These are phyloP conservation scores for Noctua pronuba DNA, from an alignment of 2,888 invertebrate species.

Conservation along the genomic window DNA sequence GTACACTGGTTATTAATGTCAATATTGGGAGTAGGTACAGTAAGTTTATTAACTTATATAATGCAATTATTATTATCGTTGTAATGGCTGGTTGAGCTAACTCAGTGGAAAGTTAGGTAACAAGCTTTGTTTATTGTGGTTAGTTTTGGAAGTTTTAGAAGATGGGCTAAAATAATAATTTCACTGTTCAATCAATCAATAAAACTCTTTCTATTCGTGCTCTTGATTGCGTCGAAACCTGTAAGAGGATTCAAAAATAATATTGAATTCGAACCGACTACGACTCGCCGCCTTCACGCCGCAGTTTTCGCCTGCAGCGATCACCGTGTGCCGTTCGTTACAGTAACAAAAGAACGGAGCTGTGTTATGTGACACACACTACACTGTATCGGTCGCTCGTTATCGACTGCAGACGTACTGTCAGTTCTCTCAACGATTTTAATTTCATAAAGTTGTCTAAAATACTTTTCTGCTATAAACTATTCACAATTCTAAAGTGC, in stretches of 20 bases:
- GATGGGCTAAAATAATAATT: background rate
- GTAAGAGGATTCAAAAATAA: background rate
- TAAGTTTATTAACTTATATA: background rate
- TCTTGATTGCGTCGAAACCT: background rate
- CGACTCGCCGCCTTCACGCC: background rate
- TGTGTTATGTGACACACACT: background rate
- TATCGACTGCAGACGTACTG: too few relatives aligned
- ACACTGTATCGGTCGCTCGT: background rate
- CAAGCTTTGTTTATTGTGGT: background rate
- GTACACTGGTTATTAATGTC: slow-evolving; percentile 18
- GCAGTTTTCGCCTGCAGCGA: background rate
- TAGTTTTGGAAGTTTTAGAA: background rate
- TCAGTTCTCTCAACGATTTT: too few relatives aligned
- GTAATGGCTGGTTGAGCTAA: background rate
- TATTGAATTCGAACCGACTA: background rate
- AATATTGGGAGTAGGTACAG: slow-evolving; percentile 9
- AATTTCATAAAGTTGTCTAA: too few relatives aligned
- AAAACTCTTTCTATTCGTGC: background rate
- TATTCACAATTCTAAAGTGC: too few relatives aligned
- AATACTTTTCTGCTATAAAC: too few relatives aligned
- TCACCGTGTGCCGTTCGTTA: background rate
- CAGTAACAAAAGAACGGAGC: background rate
- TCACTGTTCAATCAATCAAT: too few relatives aligned
- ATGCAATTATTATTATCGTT: slow-evolving; percentile 18
- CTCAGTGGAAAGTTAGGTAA: background rate